Evolutionary conservation across 2,113 vertebrate genomes (phyloP), one percentile per base, ranked within the genome.

Genomic region (Nesoenas mayeri): DNA sequence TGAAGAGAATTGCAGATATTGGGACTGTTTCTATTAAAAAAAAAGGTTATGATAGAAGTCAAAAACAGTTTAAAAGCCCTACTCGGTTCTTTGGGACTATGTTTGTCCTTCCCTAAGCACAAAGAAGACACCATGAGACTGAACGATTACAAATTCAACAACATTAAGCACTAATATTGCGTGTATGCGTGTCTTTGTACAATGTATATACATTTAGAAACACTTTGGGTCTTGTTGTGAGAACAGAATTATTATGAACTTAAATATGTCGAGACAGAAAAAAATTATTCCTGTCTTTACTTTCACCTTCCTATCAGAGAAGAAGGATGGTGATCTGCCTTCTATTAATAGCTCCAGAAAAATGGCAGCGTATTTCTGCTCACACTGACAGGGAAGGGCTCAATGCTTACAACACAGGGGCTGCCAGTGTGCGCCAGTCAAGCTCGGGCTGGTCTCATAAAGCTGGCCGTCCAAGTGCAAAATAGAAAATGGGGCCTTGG

Each of bases 321-420:
- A 94, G 73, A 64, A 93, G 38, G 69, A 77, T 77, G 40, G 58
- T 65, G 44, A 60, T 69, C 50, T 77, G 31, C 51, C 67, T 91
- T 54, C 29, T 85, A 44, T 53, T 54, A 90, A 79, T 8, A 91
- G 71, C 26, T 93, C 34, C 74, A 95, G 92, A 82, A 65, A 90
- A 94, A 97, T 77, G 82, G 92, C 62, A 90, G 74, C 31, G 12
- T 31, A 50, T 40, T 96, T 89, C 90, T 91, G 58, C 82, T 88
- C 62, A 26, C 34, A 48, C 48, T 74, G 60, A 78, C 67, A 56
- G 78, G n/a, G 56, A 84, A 74, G 80, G 65, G 64, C 73, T 62
- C 56, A 38, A 79, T 79, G 62, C 79, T 81, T 58, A 60, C 87
- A 88, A 89, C 85, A 67, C 1, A 60, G 25, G 38, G 29, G 15